These are phyloP conservation scores for Eledone cirrhosa DNA, from an alignment of 2,888 invertebrate genomes.

Conservation along the genomic window DNA sequence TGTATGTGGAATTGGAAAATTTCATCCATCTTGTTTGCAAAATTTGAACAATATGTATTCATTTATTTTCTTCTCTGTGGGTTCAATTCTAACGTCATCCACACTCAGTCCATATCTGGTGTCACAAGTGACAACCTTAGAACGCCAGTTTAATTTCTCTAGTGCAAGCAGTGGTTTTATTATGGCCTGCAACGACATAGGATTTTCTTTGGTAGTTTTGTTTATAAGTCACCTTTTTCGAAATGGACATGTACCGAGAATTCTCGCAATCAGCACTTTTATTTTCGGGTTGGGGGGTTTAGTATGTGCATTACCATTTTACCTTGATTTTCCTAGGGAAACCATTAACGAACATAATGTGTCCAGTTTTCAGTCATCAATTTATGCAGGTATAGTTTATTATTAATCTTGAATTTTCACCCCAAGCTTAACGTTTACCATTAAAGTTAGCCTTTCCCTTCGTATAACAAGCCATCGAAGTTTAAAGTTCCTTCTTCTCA, in stretches of 20 bases:
- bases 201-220: conserved; percentile 46
- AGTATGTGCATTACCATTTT: conserved; percentile 44
- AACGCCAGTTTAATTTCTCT: conserved; percentile 56
- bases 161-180: conserved; percentile 54
- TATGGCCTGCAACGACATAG: conserved; percentile 58
- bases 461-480: too few species aligned
- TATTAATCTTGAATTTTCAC: too few species aligned
- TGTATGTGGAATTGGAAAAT: conserved; percentile 43
- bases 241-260: conserved; percentile 45
- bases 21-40: conserved; percentile 41
- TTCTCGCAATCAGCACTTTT: conserved; percentile 42
- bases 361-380: too few species aligned
- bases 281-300: conserved; percentile 48
- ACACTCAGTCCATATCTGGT: conserved; percentile 44
- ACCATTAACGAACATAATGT: too few species aligned
- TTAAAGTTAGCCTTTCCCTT: too few species aligned
- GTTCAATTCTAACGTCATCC: conserved; percentile 42
- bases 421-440: too few species aligned
- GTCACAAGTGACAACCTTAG: conserved; percentile 56
- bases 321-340: too few species aligned
- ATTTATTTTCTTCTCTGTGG: conserved; percentile 40
- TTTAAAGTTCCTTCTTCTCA: too few species aligned
- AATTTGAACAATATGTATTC: conserved; percentile 42
- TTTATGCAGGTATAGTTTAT: too few species aligned
- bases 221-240: conserved; percentile 46